A percentile compares a stretch with the other conserved stretches of the same genome.
phyloP scores from a whole-genome alignment of 2,888 invertebrate species.

The Drosophila mayaguana region DNA sequence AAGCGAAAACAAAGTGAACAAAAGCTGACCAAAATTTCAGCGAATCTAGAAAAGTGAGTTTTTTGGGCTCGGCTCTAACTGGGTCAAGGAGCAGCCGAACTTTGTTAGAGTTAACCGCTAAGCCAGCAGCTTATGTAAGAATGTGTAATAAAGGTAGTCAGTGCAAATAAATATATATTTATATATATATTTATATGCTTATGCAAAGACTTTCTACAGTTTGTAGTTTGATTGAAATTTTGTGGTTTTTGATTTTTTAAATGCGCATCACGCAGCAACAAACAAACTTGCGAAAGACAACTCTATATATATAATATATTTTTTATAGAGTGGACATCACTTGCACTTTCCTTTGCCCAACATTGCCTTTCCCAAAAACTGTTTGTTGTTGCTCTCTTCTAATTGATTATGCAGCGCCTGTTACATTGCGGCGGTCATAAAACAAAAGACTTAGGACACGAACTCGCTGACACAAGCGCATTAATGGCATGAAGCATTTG shows the following conservation, averaged over 20 bases:
- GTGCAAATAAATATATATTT: slow-evolving; percentile 6
- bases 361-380: slow-evolving; percentile 35
- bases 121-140: slow-evolving; percentile 61
- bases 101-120: slow-evolving; percentile 15
- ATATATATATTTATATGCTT: slow-evolving; percentile 1
- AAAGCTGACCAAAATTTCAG: slow-evolving; percentile 49
- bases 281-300: slow-evolving; percentile 1
- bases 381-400: slow-evolving; percentile 24
- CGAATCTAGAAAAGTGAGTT: slow-evolving; percentile 53
- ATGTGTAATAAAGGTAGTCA: slow-evolving; percentile 22
- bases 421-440: slow-evolving; percentile 49
- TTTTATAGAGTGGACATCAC: slow-evolving; percentile 46
- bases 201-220: slow-evolving; percentile 64
- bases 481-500: neutral
- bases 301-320: neutral
- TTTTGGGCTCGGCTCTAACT: slow-evolving; percentile 32
- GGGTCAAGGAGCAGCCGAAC: slow-evolving; percentile 47
- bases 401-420: slow-evolving; percentile 68
- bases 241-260: slow-evolving; percentile 45
- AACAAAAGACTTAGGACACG: slow-evolving; percentile 71
- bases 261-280: slow-evolving; percentile 60
- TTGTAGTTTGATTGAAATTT: slow-evolving; percentile 59
- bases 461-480: slow-evolving; percentile 40
- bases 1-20: slow-evolving; percentile 34
- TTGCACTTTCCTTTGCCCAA: slow-evolving; percentile 72